Base-by-base conservation (phyloP, 2,113 vertebrate genomes). In the Rana temporaria region DNA sequence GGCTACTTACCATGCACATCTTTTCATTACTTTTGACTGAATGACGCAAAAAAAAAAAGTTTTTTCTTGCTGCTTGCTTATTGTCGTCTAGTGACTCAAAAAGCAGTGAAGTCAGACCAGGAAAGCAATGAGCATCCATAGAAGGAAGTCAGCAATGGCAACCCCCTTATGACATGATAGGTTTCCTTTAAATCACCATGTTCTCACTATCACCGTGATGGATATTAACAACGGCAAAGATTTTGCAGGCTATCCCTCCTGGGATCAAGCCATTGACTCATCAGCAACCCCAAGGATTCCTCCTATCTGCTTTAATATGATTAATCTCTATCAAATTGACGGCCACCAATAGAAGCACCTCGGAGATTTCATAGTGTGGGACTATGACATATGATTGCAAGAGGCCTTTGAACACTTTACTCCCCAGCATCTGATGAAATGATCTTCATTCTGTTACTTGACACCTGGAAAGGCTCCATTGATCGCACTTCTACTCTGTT, bases 381-480 rank as follows among this genome's bases (percentile, higher is more conserved):
- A 24, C 48, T 24, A 14, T 38, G 26, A 26, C 7, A 26, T 16
- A 26, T 48, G 14, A 56, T 18, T 3, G 26, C 26, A 30, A 11
- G n/a, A 19, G 19, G 1, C 6, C 53, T 52, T 17, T 24, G 30
- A 9, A 60, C 57, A 20, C 18, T n/a, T 42, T 60, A 2, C n/a
- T 60, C 6, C 6, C 18, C 57, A n/a, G n/a, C 59, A 22, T 1
- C 59, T 62, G n/a, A 59, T 32, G 55, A 19, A 73, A 55, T 53
- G 8, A 20, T 22, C 4, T 26, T 48, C 22, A 34, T 12, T 73
- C 15, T 73, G 57, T 56, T 19, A 32, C 32, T 26, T 59, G 71
- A 57, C 71, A 73, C 34, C 53, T 73, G 71, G 71, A 59, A 73
- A 30, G 2, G 18, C n/a, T 30, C 34, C 71, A 73, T 73, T 73